Base-by-base conservation (phyloP, 2,888 invertebrate genomes). In the Brachypterus glaber region DNA sequence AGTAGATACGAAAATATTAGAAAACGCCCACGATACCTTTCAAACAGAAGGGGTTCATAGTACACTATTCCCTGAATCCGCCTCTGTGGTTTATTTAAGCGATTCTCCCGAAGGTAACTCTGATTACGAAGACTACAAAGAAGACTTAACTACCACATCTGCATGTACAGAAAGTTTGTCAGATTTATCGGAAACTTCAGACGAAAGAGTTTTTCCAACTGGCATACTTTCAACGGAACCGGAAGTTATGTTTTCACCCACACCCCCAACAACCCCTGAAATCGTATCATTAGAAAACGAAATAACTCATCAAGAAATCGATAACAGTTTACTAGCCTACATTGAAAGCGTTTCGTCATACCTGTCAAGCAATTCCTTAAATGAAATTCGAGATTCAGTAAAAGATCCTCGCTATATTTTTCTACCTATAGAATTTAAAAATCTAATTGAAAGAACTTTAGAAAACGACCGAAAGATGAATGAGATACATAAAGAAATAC, bases 1-100 rank as follows among this genome's bases (percentile, higher is more conserved):
- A 38, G 75, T 80, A n/a, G 78, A 72, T 39, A 69, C 79, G 4
- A 77, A 76, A 64, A 55, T 79, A 17, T 21, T 58, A 3, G 54
- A 55, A 11, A 27, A 9, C 29, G 46, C 49, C 3, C 49, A 49
- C 2, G 38, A 41, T 3, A 44, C 52, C 3, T 50, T 73, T n/a
- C 67, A 13, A 4, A 13, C 12, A 4, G 11, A 72, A 49, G 76
- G 76, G 58, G 71, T 74, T 25, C 71, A 75, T 45, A 73, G 72
- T 3, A 68, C 71, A 4, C 42, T 44, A 21, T 44, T 49, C 13
- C 41, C 52, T 3, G 49, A 54, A 44, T 46, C 50, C 13, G 46
- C 44, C 14, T 43, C 48, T 16, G 60, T 82, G 8, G 79, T 82
- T 1, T 82, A 74, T 59, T 65, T 82, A 30, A 77, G 76, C 11